Conservation (phyloP, 2,113 vertebrate species). For the Pterocles gutturalis region DNA sequence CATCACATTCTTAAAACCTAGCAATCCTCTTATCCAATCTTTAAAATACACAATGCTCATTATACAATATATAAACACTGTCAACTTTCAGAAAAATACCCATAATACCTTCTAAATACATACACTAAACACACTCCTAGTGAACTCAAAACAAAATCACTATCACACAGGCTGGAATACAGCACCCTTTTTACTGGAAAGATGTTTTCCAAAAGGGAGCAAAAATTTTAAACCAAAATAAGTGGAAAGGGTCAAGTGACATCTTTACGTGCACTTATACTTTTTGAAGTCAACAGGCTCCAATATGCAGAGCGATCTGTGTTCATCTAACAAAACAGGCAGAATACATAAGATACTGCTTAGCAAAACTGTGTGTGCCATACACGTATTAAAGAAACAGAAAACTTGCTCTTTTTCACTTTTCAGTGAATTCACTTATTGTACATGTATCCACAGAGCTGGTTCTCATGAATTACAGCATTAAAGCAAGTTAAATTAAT, state of each 20-base stretch:
- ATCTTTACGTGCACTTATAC: not conserved
- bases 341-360: not conserved
- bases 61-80: not conserved
- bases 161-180: not conserved
- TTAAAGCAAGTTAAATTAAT: not conserved
- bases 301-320: not conserved
- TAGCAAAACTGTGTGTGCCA: not conserved
- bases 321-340: not conserved
- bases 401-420: not conserved
- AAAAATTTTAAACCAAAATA: not conserved
- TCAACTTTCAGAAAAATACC: not conserved
- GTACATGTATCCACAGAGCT: not conserved
- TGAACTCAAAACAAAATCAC: not conserved
- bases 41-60: not conserved
- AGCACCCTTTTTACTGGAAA: not conserved
- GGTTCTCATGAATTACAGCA: not conserved
- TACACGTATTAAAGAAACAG: not conserved
- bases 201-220: not conserved
- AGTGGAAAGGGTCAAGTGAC: not conserved
- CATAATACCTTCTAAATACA: fast-evolving
- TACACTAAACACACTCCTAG: not conserved
- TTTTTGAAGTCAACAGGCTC: not conserved
- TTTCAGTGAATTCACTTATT: not conserved
- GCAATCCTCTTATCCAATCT: not conserved
- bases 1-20: not conserved